Evolutionary conservation across 2,797 vertebrate genomes (phyloP).

Genomic region (Lemur catta): DNA sequence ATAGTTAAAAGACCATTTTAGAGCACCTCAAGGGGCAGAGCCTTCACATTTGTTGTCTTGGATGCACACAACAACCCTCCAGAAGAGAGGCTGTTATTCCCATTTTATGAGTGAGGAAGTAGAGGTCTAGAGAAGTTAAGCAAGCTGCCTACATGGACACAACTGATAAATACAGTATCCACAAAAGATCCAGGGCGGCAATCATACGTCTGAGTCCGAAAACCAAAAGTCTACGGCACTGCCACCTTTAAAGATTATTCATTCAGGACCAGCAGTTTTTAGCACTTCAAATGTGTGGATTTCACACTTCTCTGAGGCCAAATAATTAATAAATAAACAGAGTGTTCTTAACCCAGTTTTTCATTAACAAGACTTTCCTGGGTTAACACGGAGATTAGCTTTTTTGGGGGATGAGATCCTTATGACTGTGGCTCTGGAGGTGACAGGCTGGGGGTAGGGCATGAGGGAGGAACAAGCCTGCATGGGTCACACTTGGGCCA

Average conservation of each 20-base stretch:
- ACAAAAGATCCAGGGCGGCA: not conserved
- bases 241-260: not conserved
- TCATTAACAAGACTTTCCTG: slow-evolving; percentile 69
- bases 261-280: slow-evolving; percentile 16
- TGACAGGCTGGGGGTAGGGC: not conserved
- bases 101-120: not conserved
- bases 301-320: slow-evolving; percentile 66
- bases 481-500: not conserved
- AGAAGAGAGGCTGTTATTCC: not conserved
- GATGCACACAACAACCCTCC: not conserved
- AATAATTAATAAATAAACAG: slow-evolving; percentile 70
- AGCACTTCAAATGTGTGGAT: slow-evolving; percentile 40
- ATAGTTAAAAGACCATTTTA: not conserved
- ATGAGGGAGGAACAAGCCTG: not conserved
- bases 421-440: not conserved
- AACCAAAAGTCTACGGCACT: not conserved
- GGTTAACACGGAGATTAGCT: slow-evolving; percentile 60
- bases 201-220: not conserved
- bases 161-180: not conserved
- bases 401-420: slow-evolving; percentile 34
- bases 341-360: slow-evolving; percentile 69
- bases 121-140: not conserved
- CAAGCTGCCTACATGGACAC: not conserved
- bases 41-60: not conserved
- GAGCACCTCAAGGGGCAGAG: not conserved